phyloP scores from a whole-genome alignment of 1,140 invertebrate genomes.

The Hermetia illucens region DNA sequence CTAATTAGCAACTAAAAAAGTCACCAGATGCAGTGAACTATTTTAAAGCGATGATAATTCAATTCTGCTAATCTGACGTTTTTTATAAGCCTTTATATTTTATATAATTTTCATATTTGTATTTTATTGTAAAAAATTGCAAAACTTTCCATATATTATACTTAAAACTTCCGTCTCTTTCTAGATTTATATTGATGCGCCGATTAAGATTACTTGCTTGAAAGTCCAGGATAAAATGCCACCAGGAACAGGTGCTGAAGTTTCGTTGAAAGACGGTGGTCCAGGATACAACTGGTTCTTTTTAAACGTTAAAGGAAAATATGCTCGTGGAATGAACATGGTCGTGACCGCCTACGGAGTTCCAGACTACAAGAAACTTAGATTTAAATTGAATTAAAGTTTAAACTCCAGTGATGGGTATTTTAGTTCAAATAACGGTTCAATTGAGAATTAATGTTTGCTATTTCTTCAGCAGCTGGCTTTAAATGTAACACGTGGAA shows the following conservation, averaged over 20 bases:
- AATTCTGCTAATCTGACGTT: too few species aligned
- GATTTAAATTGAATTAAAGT: neutral
- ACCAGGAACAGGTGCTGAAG: too few species aligned
- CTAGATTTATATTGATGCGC: constrained; percentile 2
- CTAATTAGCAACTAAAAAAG: too few species aligned
- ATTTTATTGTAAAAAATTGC: too few species aligned
- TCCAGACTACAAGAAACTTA: neutral
- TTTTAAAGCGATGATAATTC: too few species aligned
- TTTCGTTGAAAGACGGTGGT: neutral
- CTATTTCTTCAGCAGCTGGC: too few species aligned
- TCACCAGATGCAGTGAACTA: too few species aligned
- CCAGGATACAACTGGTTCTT: constrained; percentile 1
- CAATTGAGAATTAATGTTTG: too few species aligned
- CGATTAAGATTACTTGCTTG: constrained; percentile 1
- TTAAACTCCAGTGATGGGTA: neutral
- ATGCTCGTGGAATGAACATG: neutral
- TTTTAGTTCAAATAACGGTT: too few species aligned
- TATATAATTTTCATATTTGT: too few species aligned
- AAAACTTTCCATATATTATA: neutral
- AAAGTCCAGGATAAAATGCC: neutral
- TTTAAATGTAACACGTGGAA: too few species aligned
- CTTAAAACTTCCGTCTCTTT: neutral
- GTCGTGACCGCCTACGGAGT: neutral
- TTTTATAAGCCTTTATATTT: too few species aligned
- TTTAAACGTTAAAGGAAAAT: constrained; percentile 1